phyloP scores from a whole-genome alignment of 1,140 invertebrate species.

The Drosophila hydei region DNA sequence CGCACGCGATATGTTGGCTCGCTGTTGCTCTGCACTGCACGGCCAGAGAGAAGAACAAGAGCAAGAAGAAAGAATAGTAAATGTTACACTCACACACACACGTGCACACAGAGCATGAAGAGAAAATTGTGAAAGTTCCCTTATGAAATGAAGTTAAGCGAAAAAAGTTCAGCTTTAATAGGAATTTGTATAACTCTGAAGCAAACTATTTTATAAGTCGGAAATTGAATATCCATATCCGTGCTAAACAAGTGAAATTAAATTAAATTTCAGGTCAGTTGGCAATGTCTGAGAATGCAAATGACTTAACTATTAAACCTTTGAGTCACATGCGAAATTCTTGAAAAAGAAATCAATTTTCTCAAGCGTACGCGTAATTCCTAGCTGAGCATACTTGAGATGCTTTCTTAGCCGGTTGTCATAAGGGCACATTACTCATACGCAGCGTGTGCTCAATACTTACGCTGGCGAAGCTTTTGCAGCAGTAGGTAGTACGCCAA shows the following conservation, averaged over 20 bases:
- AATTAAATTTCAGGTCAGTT: not conserved
- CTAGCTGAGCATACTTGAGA: constrained; percentile 16
- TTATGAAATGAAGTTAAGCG: not conserved
- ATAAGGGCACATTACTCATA: constrained; percentile 47
- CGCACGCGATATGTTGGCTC: constrained; percentile 76
- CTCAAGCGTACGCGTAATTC: not conserved
- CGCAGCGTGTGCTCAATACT: constrained; percentile 47
- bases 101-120: not conserved
- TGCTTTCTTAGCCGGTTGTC: constrained; percentile 12
- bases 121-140: not conserved
- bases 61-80: not conserved
- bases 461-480: constrained; percentile 75
- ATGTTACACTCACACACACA: not conserved
- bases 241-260: not conserved
- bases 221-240: not conserved
- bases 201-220: not conserved
- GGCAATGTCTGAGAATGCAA: not conserved
- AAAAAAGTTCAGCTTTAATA: not conserved
- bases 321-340: not conserved
- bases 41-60: constrained; percentile 1
- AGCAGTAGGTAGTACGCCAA: constrained; percentile 74
- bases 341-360: constrained; percentile 23
- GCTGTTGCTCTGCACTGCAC: constrained; percentile 69
- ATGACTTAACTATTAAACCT: constrained; percentile 1
- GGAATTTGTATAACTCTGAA: not conserved